phyloP scores from a whole-genome alignment of 1,140 invertebrate genomes.

The Drosophila navojoa region DNA sequence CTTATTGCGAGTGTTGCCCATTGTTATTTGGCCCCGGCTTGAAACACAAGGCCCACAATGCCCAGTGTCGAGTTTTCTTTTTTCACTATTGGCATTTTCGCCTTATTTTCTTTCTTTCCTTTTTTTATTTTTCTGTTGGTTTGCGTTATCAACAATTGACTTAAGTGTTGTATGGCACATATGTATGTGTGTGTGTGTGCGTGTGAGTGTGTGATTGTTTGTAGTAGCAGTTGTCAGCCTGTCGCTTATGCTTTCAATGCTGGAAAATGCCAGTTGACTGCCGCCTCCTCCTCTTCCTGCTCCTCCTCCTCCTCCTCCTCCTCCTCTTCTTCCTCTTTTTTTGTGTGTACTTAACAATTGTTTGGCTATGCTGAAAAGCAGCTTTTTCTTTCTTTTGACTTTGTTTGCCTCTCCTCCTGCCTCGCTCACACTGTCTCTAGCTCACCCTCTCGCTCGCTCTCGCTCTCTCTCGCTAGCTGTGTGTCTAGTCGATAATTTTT shows the following conservation, averaged over 20 bases:
- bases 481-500: constrained; percentile 33
- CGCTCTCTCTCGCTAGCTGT: not conserved
- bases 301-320: not conserved
- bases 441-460: not conserved
- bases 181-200: constrained; percentile 1
- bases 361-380: constrained; percentile 38
- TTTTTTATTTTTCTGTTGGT: constrained; percentile 36
- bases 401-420: constrained; percentile 4
- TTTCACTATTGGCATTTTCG: constrained; percentile 14
- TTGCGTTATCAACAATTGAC: constrained; percentile 72
- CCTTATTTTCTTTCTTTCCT: constrained; percentile 7
- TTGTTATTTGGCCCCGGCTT: constrained; percentile 29
- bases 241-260: constrained; percentile 39
- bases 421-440: not conserved
- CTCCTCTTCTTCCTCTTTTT: not conserved
- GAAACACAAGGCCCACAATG: constrained; percentile 42
- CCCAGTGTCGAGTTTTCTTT: constrained; percentile 42
- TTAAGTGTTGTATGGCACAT: constrained; percentile 44
- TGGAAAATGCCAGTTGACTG: constrained; percentile 52
- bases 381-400: constrained; percentile 26
- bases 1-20: constrained; percentile 44
- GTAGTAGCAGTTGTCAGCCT: constrained; percentile 32
- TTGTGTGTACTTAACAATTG: constrained; percentile 47
- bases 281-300: not conserved
- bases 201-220: constrained; percentile 18